Conservation (phyloP, 2,113 vertebrate species). For the Heterotis niloticus region DNA sequence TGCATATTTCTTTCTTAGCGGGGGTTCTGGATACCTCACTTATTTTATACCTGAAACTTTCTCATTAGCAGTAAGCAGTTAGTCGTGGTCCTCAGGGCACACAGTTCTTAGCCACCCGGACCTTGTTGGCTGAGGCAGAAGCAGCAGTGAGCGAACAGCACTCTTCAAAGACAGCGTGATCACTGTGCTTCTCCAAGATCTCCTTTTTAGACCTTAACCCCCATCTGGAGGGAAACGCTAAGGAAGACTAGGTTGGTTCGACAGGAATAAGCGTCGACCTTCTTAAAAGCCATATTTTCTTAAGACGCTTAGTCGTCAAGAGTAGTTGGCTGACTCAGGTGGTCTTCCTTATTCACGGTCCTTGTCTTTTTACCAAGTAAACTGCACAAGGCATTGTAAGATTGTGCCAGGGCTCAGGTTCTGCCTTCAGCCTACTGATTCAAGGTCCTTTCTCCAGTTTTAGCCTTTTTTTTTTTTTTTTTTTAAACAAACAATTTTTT, state of each 20-base stretch:
- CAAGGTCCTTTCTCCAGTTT: no score
- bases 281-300: conserved; percentile 67
- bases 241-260: conserved; percentile 39
- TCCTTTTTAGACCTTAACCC: conserved; percentile 1
- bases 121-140: neutral
- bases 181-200: neutral
- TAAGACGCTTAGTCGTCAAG: conserved; percentile 47
- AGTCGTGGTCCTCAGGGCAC: conserved; percentile 17
- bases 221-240: conserved; percentile 26
- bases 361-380: neutral
- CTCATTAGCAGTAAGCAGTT: conserved; percentile 18
- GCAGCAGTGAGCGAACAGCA: neutral
- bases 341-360: neutral
- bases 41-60: neutral
- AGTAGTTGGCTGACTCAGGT: conserved; percentile 37
- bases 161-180: neutral
- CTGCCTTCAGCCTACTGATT: no score
- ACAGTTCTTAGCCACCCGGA: neutral
- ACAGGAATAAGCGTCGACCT: conserved; percentile 47
- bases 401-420: no score
- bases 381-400: neutral
- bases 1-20: conserved; percentile 20
- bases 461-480: neutral
- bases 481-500: neutral
- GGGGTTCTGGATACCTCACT: conserved; percentile 26